Conservation (phyloP, 2,888 invertebrate genomes). For the Macropis europaea region DNA sequence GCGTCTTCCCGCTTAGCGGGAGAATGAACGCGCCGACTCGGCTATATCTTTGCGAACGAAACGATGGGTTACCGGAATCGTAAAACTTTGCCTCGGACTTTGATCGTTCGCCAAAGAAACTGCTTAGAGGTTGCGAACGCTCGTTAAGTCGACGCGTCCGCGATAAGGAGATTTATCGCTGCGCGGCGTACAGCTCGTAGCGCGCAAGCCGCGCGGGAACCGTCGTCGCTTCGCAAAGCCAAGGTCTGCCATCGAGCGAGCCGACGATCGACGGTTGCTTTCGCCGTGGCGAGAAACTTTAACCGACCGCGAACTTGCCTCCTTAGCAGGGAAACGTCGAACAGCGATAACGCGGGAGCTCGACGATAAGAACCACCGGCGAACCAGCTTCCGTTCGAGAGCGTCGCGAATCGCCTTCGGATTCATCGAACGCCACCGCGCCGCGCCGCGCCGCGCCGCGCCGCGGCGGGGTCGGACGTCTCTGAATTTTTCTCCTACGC, state of each 20-base stretch:
- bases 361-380: not conserved
- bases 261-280: conserved; percentile 5
- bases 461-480: no score
- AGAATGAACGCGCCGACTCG: no score
- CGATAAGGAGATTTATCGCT: not conserved
- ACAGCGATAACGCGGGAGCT: not conserved
- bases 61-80: no score
- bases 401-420: not conserved
- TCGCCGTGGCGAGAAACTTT: not conserved
- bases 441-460: no score
- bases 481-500: no score
- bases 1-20: not conserved
- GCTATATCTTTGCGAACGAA: no score
- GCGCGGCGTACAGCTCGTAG: not conserved
- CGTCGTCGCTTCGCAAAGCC: not conserved
- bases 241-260: not conserved
- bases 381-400: not conserved
- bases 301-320: not conserved
- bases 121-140: no score
- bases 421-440: not conserved
- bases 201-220: not conserved
- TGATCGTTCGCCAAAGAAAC: no score
- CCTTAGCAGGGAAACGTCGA: not conserved
- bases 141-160: no score
- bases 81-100: no score